Base-by-base conservation (phyloP, 2,797 vertebrate genomes). In the Malacoctenus gilli region DNA sequence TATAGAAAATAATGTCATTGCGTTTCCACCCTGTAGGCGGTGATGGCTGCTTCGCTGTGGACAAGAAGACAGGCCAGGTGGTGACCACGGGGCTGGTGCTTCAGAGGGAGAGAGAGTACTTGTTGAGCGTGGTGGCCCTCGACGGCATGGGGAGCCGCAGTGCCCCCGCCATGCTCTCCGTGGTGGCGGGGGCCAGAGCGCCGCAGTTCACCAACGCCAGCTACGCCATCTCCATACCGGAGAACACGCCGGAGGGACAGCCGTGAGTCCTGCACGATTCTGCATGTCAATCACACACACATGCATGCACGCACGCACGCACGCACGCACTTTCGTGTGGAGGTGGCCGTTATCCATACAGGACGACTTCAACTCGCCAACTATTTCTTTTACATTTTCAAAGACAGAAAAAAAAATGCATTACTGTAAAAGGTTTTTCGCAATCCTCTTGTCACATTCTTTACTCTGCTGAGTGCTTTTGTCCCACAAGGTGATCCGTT, bases 141-240 rank as follows among this genome's bases (percentile, higher is more conserved):
- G 95, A 96, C 46, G 90, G 90, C 21, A 79, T 91, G 57, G 94
- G 94, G 25, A 92, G 86, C 65, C 93, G 89, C 73, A 92, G 94
- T 0, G 61, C 83, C 25, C 89, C 93, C 4, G 91, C 92, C 35
- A 82, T 91, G 65, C 77, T 96, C 38, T 96, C 93, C 8, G 85
- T 95, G 22, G 73, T 94, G 61, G 93, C 91, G 1, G 95, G 94
- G 32, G 70, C 76, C 50, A 81, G 94, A 62, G 85, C 94, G 0
- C 94, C 94, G 0, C 94, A 95, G 79, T 95, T 95, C 81, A 90
- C 81, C 82, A 95, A 95, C 5, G 9, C 74, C 0, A 93, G 91
- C 0, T 95, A 94, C 47, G 56, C 70, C 13, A 92, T 93, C 73
- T 67, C 85, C 62, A 89, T 95, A 57, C 93, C 93, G 4, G 94